phyloP scores from a whole-genome alignment of 2,797 vertebrate genomes.

The Selene dorsalis region DNA sequence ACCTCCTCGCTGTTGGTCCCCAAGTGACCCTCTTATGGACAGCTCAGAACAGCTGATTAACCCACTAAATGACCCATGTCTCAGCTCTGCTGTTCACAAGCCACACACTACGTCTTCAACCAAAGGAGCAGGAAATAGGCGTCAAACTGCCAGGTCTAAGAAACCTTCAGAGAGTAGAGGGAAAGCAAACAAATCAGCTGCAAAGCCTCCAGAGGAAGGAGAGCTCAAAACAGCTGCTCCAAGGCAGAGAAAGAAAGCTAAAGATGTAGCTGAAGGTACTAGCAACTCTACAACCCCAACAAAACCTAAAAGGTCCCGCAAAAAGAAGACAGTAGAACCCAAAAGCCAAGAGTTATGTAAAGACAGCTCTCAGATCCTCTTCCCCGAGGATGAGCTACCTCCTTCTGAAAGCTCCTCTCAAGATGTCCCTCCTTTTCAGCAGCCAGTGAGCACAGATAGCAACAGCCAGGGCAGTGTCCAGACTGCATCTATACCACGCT shows the following conservation, averaged over 20 bases:
- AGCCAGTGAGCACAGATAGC: constrained; percentile 47
- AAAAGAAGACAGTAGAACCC: constrained; percentile 75
- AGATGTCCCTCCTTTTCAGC: constrained; percentile 81
- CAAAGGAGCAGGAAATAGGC: constrained; percentile 80
- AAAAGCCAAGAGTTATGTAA: constrained; percentile 69
- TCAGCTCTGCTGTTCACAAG: constrained; percentile 72
- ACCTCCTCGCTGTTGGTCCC: constrained; percentile 98
- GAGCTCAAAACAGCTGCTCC: constrained; percentile 74
- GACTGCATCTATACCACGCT: constrained; percentile 72
- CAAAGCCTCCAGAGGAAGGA: constrained; percentile 76
- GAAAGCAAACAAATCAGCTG: constrained; percentile 76
- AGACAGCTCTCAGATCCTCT: constrained; percentile 76
- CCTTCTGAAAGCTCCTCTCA: constrained; percentile 76
- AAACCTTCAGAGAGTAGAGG: constrained; percentile 78
- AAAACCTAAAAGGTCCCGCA: constrained; percentile 69
- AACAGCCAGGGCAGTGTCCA: constrained; percentile 55
- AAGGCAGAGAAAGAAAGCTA: constrained; percentile 81
- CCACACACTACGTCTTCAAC: constrained; percentile 66
- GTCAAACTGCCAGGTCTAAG: constrained; percentile 85
- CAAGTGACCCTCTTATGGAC: constrained; percentile 91
- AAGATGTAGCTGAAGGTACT: constrained; percentile 65
- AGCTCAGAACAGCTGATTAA: constrained; percentile 86
- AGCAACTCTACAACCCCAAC: constrained; percentile 64
- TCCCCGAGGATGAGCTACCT: constrained; percentile 75
- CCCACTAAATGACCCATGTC: constrained; percentile 85